phyloP scores from a whole-genome alignment of 2,113 vertebrate species.

The Orycteropus afer region DNA sequence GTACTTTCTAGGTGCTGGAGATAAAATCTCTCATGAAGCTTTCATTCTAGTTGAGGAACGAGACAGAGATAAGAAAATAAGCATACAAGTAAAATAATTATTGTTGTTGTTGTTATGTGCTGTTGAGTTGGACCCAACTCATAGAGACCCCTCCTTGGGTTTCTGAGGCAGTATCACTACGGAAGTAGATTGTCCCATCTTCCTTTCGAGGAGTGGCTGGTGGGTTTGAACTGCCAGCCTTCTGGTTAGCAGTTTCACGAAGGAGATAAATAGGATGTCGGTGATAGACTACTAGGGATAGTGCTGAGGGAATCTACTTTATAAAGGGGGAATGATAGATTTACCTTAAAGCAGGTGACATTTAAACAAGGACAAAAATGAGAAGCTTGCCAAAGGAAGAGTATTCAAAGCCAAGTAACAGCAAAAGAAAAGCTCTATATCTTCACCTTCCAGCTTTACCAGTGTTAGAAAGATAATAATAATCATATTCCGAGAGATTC shows the following conservation, averaged over 20 bases:
- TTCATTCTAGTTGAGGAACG: not conserved
- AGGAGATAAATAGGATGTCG: not conserved
- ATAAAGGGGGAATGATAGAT: not conserved
- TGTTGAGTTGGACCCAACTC: too few species aligned
- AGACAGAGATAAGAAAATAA: not conserved
- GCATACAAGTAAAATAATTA: not conserved
- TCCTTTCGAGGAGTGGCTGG: too few species aligned
- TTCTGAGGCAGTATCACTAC: too few species aligned
- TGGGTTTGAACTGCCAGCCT: too few species aligned
- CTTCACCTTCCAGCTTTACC: not conserved
- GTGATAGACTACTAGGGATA: not conserved
- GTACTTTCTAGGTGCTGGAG: not conserved
- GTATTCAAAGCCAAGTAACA: not conserved
- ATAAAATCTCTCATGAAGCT: not conserved
- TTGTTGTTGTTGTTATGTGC: too few species aligned
- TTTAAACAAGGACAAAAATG: constrained; percentile 6
- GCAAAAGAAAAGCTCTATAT: not conserved
- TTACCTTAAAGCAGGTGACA: not conserved
- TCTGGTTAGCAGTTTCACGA: not conserved
- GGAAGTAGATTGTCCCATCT: too few species aligned
- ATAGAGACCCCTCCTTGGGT: too few species aligned
- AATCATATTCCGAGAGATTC: not conserved
- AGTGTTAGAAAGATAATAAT: not conserved
- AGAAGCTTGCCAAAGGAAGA: not conserved
- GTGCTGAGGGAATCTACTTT: not conserved